Base-by-base conservation (phyloP, 2,113 vertebrate genomes). In the Tylochromis polylepis region DNA sequence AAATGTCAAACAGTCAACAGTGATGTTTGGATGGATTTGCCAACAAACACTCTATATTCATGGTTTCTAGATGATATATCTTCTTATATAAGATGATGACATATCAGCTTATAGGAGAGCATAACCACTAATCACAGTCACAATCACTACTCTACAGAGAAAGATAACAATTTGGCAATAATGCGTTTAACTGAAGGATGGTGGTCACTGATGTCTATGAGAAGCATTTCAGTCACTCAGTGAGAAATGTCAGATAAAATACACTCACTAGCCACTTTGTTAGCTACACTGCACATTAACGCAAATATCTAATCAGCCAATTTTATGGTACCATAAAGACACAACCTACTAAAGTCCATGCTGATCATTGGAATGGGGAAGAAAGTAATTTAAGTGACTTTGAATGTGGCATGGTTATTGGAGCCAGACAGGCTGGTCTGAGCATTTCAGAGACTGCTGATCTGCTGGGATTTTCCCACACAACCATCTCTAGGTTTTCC, bases 291-390 rank as follows among this genome's bases (percentile, higher is more conserved):
- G 7, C 11, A 41, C 36, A 41, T 1, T 70, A 70, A 70, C 5
- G n/a, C 65, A 43, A 70, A n/a, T 70, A 70, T 24, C 65, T 70
- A 24, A 70, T 70, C 38, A 70, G 65, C n/a, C 36, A 70, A 6
- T 70, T 15, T 24, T 8, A 72, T 72, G 16, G 41, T 22, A 46
- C 38, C 1, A 72, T 43, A 46, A 6, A 18, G 22, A 46, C 14
- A 27, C 15, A 46, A 72, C 67, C 67, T 3, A 22, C 22, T 0
- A 14, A 72, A 18, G 9, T 27, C 24, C 41, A 72, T 46, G 27
- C 22, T 6, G 41, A 46, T 46, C 41, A 46, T 18, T 0, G 3
- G 38, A 16, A 72, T 72, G 22, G n/a, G 5, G 0, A 0, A 43
- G 22, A 16, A 72, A 24, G 65, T 72, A 43, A 46, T 72, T 16